Conservation (phyloP, 1,140 invertebrate genomes). For the Solenopsis fugax region DNA sequence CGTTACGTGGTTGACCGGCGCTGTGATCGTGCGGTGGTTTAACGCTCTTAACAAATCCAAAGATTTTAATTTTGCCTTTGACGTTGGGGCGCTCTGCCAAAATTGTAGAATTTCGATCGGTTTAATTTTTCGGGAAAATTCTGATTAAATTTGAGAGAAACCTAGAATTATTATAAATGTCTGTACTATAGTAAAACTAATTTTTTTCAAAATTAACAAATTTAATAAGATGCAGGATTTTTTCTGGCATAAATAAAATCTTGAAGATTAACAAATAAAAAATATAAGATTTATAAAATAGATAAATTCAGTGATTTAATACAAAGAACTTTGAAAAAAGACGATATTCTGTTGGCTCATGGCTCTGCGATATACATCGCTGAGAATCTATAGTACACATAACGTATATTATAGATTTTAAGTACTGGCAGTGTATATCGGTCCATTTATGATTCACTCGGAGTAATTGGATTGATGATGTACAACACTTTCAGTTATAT, state of each 20-base stretch:
- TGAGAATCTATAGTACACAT: too few species aligned
- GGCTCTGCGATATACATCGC: too few species aligned
- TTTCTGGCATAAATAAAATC: neutral
- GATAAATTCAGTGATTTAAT: neutral
- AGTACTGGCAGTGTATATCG: too few species aligned
- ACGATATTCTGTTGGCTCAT: neutral
- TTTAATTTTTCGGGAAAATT: neutral
- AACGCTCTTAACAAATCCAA: neutral
- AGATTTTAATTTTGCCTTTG: neutral
- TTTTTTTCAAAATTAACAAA: neutral
- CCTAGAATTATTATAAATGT: neutral
- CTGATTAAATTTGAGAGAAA: neutral
- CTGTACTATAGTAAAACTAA: neutral
- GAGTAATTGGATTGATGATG: neutral
- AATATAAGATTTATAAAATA: too few species aligned
- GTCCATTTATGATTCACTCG: too few species aligned
- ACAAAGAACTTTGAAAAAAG: neutral
- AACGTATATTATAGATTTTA: too few species aligned
- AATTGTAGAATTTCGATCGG: neutral
- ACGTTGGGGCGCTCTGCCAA: neutral
- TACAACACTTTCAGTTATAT: neutral
- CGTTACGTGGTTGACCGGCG: constrained; percentile 29
- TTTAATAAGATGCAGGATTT: neutral
- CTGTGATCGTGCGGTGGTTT: neutral
- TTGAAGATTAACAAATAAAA: neutral